Base-by-base conservation (phyloP, 1,140 invertebrate genomes). In the Neodiprion virginianus region DNA sequence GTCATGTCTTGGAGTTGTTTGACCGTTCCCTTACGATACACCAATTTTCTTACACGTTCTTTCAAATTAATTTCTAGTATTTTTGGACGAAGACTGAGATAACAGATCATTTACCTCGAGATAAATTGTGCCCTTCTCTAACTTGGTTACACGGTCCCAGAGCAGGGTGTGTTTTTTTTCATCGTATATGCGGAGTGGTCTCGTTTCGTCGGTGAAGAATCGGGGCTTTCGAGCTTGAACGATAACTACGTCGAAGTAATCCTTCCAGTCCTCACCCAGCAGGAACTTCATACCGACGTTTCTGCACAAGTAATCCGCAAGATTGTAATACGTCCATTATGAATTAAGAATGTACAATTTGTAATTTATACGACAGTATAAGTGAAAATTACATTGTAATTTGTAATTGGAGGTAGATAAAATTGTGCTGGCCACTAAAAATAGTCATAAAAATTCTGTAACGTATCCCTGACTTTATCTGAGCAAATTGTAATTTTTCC, bases 181-280 rank as follows among this genome's bases (percentile, higher is more conserved):
- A 83, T 98, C 95, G 83, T 96, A 98, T 14, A 96, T 91, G 80
- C 98, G 89, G 76, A 99, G 95, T 0, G 97, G 97, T 68, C 96
- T 92, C 50, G 94, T 94, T 85, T 94, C 93, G 81, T 96, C 96
- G n/a, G 94, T 97, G 88, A 99, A 99, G 88, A 99, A 99, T 79
- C 94, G 94, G 1, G 98, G 98, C 85, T 99, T 99, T 79, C 97
- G 93, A 0, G 98, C 97, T 84, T 96, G 96, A 8, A 97, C 96
- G 76, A 99, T 96, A 47, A 99, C 93, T 9, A 99, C 94, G 88
- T 99, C 96, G 89, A 99, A 99, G 80, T 94, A 94, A 14, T 96
- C 91, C 75, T 92, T 91, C 98, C 98, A 99, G 77, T 98, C 92
- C 17, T 92, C 81, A 1, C 98, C 98, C 8, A 97, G 92, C 79